Conservation (phyloP, 2,113 vertebrate genomes). For the Mola mola region DNA sequence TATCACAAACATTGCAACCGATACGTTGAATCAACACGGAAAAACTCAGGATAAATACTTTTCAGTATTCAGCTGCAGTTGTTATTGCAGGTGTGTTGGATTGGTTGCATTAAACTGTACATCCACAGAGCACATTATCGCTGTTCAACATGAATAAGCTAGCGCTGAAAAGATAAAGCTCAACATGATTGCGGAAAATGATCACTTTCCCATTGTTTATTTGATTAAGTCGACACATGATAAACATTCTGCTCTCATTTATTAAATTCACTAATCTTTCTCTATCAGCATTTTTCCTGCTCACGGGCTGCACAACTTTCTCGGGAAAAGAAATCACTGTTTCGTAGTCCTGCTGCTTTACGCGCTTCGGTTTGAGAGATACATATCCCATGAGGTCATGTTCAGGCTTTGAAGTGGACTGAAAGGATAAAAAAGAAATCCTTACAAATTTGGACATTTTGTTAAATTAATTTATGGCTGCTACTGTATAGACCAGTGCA, state of each 20-base stretch:
- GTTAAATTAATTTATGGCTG: conserved; percentile 63
- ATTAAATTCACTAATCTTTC: conserved; percentile 29
- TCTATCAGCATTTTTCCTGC: conserved; percentile 12
- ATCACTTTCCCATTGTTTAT: conserved; percentile 26
- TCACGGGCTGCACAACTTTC: conserved; percentile 15
- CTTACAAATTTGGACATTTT: conserved; percentile 50
- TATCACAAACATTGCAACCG: too few species aligned
- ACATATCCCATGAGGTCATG: conserved; percentile 14
- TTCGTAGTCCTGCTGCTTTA: conserved; percentile 31
- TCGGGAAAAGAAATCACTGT: conserved; percentile 47
- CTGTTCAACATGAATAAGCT: background rate
- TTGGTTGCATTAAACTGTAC: background rate
- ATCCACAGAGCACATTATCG: background rate
- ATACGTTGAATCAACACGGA: background rate
- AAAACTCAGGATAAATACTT: conserved; percentile 8
- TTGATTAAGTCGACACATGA: conserved; percentile 53
- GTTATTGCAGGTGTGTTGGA: conserved; percentile 4
- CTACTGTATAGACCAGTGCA: conserved; percentile 50
- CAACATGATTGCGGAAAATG: conserved; percentile 23
- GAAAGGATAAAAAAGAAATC: conserved; percentile 54
- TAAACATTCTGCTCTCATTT: conserved; percentile 40
- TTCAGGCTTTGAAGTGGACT: conserved; percentile 36
- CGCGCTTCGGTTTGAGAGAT: conserved; percentile 10
- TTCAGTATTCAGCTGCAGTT: background rate
- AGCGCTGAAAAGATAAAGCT: background rate